Conservation (phyloP, 2,888 invertebrate genomes). For the Automeris io region DNA sequence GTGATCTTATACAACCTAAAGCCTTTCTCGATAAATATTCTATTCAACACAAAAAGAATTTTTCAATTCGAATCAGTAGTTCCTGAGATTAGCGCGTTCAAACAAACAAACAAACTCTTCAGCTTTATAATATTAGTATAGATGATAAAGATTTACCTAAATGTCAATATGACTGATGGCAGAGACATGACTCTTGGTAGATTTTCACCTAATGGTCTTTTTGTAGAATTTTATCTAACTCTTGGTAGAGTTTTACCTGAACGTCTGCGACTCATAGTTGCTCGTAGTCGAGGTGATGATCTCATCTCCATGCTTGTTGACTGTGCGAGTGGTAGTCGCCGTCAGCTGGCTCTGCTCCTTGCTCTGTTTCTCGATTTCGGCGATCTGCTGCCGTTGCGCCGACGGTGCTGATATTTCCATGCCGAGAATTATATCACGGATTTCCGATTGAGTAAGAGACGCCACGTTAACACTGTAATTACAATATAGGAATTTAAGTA, state of each 20-base stretch:
- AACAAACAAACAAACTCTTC: no score
- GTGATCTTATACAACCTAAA: no score
- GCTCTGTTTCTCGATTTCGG: conserved; percentile 99
- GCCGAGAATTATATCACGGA: conserved; percentile 98
- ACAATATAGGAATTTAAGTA: not conserved
- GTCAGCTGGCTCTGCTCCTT: conserved; percentile 99
- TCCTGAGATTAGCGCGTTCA: no score
- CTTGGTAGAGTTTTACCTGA: conserved; percentile 76
- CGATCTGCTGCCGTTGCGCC: conserved; percentile 99
- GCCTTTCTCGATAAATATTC: no score
- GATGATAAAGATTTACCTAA: conserved; percentile 6
- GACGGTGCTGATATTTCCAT: conserved; percentile 99
- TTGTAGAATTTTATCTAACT: not conserved
- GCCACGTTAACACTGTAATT: conserved; percentile 93
- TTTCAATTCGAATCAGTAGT: no score
- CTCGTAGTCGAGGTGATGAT: conserved; percentile 99
- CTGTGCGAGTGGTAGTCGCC: conserved; percentile 98
- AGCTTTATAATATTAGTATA: no score
- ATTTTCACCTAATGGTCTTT: no score
- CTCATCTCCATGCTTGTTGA: conserved; percentile 99
- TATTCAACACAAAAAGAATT: no score
- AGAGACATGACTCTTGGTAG: no score
- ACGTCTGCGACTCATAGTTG: conserved; percentile 99
- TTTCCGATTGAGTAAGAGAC: conserved; percentile 98
- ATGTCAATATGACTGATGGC: no score